Percentiles rank a stretch among this genome's conserved stretches.
Conservation (phyloP, 2,888 invertebrate species). For the Cosmia trapezina region DNA sequence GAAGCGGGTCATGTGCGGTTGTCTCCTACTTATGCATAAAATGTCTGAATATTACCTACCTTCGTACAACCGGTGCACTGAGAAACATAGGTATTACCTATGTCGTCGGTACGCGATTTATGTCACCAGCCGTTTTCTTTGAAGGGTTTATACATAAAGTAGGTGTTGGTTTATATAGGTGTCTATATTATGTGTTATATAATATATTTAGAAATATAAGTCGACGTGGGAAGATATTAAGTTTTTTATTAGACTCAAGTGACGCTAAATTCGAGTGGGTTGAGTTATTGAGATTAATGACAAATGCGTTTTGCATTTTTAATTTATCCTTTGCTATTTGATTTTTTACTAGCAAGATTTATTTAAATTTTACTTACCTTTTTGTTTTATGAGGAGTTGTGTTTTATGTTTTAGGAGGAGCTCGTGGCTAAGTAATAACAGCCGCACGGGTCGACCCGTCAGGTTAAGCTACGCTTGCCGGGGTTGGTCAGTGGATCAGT, state of each 20-base stretch:
- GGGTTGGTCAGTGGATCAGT: too few relatives aligned
- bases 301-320: neutral
- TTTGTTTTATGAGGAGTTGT: too few relatives aligned
- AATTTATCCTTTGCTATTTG: neutral
- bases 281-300: neutral
- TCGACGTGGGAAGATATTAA: neutral
- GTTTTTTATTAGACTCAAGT: neutral
- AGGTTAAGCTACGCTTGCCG: too few relatives aligned
- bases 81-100: conserved; percentile 3
- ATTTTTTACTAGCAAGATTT: neutral
- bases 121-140: conserved; percentile 32
- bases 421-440: too few relatives aligned
- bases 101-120: conserved; percentile 15
- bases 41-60: conserved; percentile 22
- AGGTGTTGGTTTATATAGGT: neutral
- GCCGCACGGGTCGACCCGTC: too few relatives aligned
- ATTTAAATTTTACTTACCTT: too few relatives aligned
- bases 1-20: conserved; percentile 22
- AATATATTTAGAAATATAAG: neutral
- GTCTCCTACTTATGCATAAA: conserved; percentile 34
- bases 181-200: too few relatives aligned
- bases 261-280: neutral
- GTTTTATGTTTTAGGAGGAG: too few relatives aligned
- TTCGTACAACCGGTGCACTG: neutral
- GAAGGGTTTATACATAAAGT: conserved; percentile 19